Evolutionary conservation across 1,140 invertebrate genomes (phyloP).

Genomic region (Bombus superbus): DNA sequence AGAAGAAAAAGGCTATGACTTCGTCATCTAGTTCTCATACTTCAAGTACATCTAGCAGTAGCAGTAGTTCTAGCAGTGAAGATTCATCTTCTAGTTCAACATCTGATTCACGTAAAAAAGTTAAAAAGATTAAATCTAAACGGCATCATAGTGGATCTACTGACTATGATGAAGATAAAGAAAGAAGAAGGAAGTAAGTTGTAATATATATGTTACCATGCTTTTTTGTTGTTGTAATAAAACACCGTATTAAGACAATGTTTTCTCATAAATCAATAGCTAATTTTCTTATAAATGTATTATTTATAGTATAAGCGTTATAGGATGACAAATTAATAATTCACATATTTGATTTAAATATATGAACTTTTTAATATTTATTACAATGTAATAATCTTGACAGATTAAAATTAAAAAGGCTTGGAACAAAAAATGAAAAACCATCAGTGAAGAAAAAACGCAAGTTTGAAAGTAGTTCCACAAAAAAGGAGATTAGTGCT

Average conservation of each 20-base stretch:
- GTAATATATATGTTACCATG: background rate
- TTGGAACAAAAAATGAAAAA: conserved; percentile 78
- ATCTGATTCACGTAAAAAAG: conserved; percentile 82
- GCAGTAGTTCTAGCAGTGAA: conserved; percentile 85
- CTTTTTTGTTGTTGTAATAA: no score
- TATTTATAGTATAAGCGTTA: background rate
- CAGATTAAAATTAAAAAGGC: conserved; percentile 79
- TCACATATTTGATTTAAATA: background rate
- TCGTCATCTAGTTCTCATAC: conserved; percentile 87
- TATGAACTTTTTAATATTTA: background rate
- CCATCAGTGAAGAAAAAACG: conserved; percentile 77
- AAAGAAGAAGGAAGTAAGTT: conserved; percentile 79
- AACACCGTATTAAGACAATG: no score
- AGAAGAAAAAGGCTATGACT: conserved; percentile 86
- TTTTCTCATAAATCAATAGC: no score
- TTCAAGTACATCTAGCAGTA: conserved; percentile 85
- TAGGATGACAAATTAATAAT: background rate
- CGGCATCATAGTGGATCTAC: conserved; percentile 85
- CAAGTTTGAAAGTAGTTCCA: conserved; percentile 71
- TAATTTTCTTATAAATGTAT: background rate
- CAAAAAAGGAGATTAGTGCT: conserved; percentile 72
- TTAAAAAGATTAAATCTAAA: conserved; percentile 84
- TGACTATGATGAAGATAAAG: conserved; percentile 82
- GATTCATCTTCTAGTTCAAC: conserved; percentile 84
- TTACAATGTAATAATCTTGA: conserved; percentile 13